A percentile compares a stretch with the other conserved stretches of the same genome.
phyloP scores from a whole-genome alignment of 2,113 vertebrate species.

The Silurus asotus region DNA sequence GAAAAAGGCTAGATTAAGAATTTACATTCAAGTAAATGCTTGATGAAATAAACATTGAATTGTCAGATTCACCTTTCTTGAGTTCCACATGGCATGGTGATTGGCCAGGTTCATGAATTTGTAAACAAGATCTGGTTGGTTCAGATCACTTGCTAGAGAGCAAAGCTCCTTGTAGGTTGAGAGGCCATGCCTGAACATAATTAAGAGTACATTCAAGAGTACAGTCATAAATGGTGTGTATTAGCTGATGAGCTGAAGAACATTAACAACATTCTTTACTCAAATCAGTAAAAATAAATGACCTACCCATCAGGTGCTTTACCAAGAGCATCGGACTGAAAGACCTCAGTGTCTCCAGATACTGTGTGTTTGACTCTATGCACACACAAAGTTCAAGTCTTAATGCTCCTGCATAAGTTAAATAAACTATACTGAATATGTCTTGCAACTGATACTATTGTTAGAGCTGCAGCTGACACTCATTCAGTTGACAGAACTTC shows the following conservation, averaged over 20 bases:
- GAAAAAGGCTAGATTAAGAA: too few relatives aligned
- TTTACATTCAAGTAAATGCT: neutral
- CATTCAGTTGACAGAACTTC: neutral
- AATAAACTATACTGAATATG: neutral
- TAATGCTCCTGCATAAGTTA: neutral
- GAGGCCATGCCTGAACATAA: slow-evolving; percentile 82
- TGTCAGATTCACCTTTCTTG: slow-evolving; percentile 83
- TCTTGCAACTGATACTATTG: neutral
- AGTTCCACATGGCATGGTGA: slow-evolving; percentile 99
- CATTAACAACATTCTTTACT: neutral
- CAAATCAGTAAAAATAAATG: neutral
- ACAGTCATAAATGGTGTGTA: neutral
- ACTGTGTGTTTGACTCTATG: slow-evolving; percentile 85
- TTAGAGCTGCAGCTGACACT: neutral
- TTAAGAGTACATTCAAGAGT: neutral
- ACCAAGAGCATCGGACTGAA: slow-evolving; percentile 87
- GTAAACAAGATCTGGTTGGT: slow-evolving; percentile 96
- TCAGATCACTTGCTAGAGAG: slow-evolving; percentile 94
- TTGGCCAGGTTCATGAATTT: slow-evolving; percentile 99
- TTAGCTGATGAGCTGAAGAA: neutral
- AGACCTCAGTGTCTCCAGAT: slow-evolving; percentile 91
- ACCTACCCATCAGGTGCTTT: slow-evolving; percentile 96
- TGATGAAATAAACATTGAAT: neutral
- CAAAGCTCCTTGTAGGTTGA: slow-evolving; percentile 98
- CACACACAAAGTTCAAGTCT: neutral